These are phyloP conservation scores for Corydoras sp. DNA, from an alignment of 2,113 vertebrate genomes.

Conservation along the genomic window DNA sequence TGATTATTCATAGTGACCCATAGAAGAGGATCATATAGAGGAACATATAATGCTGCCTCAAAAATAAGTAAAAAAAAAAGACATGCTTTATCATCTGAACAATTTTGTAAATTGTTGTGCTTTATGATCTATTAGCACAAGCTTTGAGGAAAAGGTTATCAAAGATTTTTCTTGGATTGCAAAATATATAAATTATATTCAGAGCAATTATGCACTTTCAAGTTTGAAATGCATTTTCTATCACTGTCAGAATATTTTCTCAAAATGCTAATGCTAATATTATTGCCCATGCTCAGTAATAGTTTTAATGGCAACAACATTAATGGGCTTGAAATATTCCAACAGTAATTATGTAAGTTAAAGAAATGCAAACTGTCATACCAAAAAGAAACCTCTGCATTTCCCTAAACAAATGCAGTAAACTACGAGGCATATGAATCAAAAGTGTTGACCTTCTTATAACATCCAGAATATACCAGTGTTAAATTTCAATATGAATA, in stretches of 20 bases:
- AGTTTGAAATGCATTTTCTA: too few species aligned
- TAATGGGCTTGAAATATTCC: conserved; percentile 10
- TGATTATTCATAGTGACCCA: too few species aligned
- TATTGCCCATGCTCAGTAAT: conserved; percentile 27
- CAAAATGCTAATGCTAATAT: conserved; percentile 8
- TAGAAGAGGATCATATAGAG: too few species aligned
- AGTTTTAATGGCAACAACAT: not conserved
- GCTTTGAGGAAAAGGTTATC: not conserved
- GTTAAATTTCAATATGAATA: too few species aligned
- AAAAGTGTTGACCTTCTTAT: conserved; percentile 15
- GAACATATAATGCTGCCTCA: too few species aligned
- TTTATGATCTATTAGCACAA: not conserved
- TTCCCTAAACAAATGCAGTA: conserved; percentile 8
- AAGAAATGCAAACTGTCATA: conserved; percentile 7
- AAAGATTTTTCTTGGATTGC: not conserved
- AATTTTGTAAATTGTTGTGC: too few species aligned
- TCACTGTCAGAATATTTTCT: conserved; percentile 2
- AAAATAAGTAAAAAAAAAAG: too few species aligned
- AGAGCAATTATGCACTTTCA: too few species aligned
- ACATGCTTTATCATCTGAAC: too few species aligned
- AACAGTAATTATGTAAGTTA: not conserved
- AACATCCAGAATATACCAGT: not conserved
- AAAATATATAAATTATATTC: too few species aligned
- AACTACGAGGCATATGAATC: conserved; percentile 15
- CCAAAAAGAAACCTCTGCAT: not conserved